Evolutionary conservation across 2,888 invertebrate species (phyloP), one percentile per base, ranked within the genome.

Genomic region (Clunio marinus): DNA sequence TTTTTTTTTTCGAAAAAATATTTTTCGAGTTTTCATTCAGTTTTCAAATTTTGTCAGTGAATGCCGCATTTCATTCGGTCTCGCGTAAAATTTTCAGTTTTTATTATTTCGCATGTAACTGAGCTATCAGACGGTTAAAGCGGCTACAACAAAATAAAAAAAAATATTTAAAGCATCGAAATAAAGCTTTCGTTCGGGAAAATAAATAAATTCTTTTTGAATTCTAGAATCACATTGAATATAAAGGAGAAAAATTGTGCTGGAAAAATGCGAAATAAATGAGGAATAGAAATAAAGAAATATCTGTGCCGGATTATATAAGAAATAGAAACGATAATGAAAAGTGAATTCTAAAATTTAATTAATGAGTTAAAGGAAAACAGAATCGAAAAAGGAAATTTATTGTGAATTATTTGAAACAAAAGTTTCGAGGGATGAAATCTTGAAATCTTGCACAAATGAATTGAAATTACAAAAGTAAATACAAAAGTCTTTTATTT

Each of bases 21-120:
- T 66, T 66, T 62, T 66, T 66, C 66, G 55, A 66, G 28, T 66
- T 63, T 63, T 66, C 62, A 66, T 66, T 66, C 66, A 66, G 55
- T 51, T 66, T 66, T 66, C 35, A 55, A 66, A 66, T 66, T 55
- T 66, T 55, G 66, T 55, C 66, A 15, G 66, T 66, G 66, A 28
- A 66, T 66, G 66, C 45, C 66, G 66, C 55, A 55, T 66, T 66
- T 66, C 66, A 46, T 25, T 66, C 66, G 45, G 46, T 66, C 66
- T 66, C 66, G 45, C 17, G 46, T 46, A 66, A 65, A 32, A 66
- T 55, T 46, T 28, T 55, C 45, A 27, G 45, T 65, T 65, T 65
- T 65, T 25, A 46, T 28, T 57, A 57, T 57, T 57, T 46, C 46
- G 63, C 27, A 35, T 66, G 28, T n/a, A 66, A 55, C 13, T 55